Percentiles rank a stretch among this genome's conserved stretches.
These are phyloP conservation scores for Mesochorus sp. DNA, from an alignment of 2,888 invertebrate genomes.

Conservation along the genomic window DNA sequence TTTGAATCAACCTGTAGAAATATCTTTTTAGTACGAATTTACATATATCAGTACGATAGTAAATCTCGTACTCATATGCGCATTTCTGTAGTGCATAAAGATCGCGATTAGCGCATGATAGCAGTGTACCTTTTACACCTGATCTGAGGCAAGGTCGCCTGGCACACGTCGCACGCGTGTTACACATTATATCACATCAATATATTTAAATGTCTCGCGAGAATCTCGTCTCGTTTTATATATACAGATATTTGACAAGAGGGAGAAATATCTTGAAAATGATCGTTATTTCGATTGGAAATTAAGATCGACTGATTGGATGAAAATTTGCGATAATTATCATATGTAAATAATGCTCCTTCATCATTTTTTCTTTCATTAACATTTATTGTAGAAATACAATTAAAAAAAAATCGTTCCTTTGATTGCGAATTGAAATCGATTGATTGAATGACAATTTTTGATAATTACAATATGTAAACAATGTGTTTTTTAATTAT, in stretches of 20 bases:
- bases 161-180: constrained; percentile 75
- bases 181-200: constrained; percentile 76
- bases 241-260: not conserved
- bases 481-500: too few relatives aligned
- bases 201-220: constrained; percentile 63
- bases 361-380: not conserved
- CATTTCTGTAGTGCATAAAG: constrained; percentile 11
- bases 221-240: constrained; percentile 65
- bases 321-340: too few relatives aligned
- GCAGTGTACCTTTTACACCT: constrained; percentile 60
- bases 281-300: not conserved
- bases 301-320: too few relatives aligned
- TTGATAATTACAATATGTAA: too few relatives aligned
- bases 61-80: not conserved
- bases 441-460: too few relatives aligned
- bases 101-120: constrained; percentile 40
- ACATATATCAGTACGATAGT: not conserved
- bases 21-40: too few relatives aligned
- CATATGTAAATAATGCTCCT: not conserved
- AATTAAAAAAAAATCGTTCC: too few relatives aligned
- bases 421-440: too few relatives aligned
- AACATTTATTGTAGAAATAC: too few relatives aligned
- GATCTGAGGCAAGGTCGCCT: constrained; percentile 75
- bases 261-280: not conserved
- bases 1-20: too few relatives aligned